phyloP scores from a whole-genome alignment of 2,888 invertebrate genomes.

The Onchidella celtica region DNA sequence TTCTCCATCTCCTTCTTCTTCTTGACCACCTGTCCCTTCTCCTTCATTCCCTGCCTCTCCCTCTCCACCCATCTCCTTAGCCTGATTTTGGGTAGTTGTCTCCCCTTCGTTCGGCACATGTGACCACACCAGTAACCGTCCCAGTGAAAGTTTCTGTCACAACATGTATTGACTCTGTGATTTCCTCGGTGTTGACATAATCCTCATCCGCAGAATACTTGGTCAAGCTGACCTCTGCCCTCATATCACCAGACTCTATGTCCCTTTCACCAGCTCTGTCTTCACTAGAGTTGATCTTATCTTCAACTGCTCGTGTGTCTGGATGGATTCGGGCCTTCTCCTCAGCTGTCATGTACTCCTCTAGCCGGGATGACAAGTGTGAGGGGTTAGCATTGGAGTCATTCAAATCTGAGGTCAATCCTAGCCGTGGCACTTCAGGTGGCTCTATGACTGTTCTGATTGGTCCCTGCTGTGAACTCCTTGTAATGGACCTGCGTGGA shows the following conservation, averaged over 20 bases:
- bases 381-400: background rate
- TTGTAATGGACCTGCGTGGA: background rate
- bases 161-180: background rate
- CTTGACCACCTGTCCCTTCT: background rate
- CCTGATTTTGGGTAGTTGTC: too few species aligned
- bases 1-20: background rate
- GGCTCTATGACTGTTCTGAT: background rate
- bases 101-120: too few species aligned
- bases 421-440: conserved; percentile 24
- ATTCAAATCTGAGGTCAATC: conserved; percentile 20
- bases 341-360: conserved; percentile 9
- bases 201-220: conserved; percentile 25
- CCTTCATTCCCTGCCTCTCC: too few species aligned
- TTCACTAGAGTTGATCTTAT: conserved; percentile 3
- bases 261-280: conserved; percentile 24
- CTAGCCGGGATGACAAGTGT: background rate
- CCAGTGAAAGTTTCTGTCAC: background rate
- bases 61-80: too few species aligned
- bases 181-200: conserved; percentile 8
- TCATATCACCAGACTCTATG: conserved; percentile 14
- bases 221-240: conserved; percentile 32
- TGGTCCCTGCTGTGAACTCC: background rate
- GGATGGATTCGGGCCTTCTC: conserved; percentile 10
- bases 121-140: too few species aligned
- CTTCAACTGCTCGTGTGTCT: conserved; percentile 20